These are phyloP conservation scores for Colletes collaris DNA, from an alignment of 2,888 invertebrate species.

Conservation along the genomic window DNA sequence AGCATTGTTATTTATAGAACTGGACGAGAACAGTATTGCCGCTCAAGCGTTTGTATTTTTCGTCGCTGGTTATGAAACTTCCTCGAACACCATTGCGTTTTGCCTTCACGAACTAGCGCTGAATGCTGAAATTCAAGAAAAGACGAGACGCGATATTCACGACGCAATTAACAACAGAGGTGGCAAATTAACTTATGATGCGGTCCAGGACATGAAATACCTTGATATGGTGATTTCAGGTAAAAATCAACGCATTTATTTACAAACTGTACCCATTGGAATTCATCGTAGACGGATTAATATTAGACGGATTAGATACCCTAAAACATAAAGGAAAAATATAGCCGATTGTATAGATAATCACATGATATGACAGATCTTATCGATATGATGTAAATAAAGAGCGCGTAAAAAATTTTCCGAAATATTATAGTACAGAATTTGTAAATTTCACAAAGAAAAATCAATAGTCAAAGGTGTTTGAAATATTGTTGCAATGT, in stretches of 20 bases:
- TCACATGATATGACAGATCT: too few species aligned
- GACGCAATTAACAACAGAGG: conserved; percentile 69
- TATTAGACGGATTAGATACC: too few species aligned
- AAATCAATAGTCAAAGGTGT: too few species aligned
- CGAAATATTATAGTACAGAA: too few species aligned
- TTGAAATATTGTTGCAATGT: too few species aligned
- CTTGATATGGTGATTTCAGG: conserved; percentile 79
- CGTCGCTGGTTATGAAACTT: conserved; percentile 80
- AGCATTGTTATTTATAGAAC: conserved; percentile 64
- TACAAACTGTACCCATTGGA: neutral
- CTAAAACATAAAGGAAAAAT: too few species aligned
- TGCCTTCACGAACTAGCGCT: conserved; percentile 79
- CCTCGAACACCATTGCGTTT: conserved; percentile 80
- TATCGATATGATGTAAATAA: too few species aligned
- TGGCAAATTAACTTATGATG: conserved; percentile 79
- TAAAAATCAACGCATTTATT: conserved; percentile 50
- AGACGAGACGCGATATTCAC: conserved; percentile 74
- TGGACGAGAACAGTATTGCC: conserved; percentile 78
- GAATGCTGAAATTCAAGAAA: conserved; percentile 78
- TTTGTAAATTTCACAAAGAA: too few species aligned
- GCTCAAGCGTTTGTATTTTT: conserved; percentile 82
- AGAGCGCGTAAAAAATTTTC: too few species aligned
- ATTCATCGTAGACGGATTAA: neutral
- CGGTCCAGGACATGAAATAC: conserved; percentile 80
- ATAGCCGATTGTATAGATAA: too few species aligned